Evolutionary conservation across 2,888 invertebrate species (phyloP).

Genomic region (Pheosia tremula): DNA sequence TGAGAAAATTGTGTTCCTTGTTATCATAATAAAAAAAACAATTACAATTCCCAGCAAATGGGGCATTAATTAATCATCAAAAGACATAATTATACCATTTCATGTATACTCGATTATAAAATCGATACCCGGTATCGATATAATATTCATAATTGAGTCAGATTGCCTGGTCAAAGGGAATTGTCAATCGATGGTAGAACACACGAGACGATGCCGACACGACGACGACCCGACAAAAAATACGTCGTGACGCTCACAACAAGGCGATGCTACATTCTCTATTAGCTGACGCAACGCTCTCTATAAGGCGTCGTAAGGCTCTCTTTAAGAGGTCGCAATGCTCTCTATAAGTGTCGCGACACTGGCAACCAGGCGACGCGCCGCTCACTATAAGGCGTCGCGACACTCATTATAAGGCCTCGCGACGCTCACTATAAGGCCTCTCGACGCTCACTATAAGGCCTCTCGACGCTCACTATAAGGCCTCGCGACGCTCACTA

Average conservation of each 20-base stretch:
- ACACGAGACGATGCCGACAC: slow-evolving; percentile 37
- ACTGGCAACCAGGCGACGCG: too few relatives aligned
- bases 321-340: too few relatives aligned
- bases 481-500: too few relatives aligned
- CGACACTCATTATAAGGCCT: too few relatives aligned
- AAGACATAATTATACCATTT: slow-evolving; percentile 35
- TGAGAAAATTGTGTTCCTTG: neutral
- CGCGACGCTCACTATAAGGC: too few relatives aligned
- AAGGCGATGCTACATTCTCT: too few relatives aligned
- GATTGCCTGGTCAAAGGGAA: slow-evolving; percentile 64
- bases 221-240: slow-evolving; percentile 10
- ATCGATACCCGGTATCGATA: slow-evolving; percentile 53
- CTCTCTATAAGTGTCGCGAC: too few relatives aligned
- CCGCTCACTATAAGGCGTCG: too few relatives aligned
- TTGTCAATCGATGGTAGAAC: slow-evolving; percentile 38
- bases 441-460: too few relatives aligned
- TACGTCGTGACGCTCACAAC: neutral
- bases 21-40: neutral
- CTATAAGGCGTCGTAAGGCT: too few relatives aligned
- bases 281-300: too few relatives aligned
- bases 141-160: slow-evolving; percentile 62
- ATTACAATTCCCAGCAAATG: slow-evolving; percentile 1
- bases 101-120: slow-evolving; percentile 30
- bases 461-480: too few relatives aligned
- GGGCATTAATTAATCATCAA: slow-evolving; percentile 25